These are phyloP conservation scores for Rana temporaria DNA, from an alignment of 2,113 vertebrate species.

Conservation along the genomic window DNA sequence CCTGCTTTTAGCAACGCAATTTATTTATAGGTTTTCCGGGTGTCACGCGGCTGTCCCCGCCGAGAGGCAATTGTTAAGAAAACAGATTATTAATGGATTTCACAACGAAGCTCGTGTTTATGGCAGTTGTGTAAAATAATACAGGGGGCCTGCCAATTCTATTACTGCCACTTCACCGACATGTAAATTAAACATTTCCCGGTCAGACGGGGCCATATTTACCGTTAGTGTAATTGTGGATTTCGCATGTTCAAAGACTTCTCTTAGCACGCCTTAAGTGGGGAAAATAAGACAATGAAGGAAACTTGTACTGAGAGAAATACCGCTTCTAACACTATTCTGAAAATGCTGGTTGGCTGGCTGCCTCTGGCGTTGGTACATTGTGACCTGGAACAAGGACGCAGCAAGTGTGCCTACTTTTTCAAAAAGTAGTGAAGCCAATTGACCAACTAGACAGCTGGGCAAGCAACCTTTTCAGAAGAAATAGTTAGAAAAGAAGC, in stretches of 20 bases:
- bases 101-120: background rate
- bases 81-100: constrained; percentile 44
- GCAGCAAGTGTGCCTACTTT: too few species aligned
- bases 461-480: too few species aligned
- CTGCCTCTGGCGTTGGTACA: too few species aligned
- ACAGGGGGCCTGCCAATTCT: constrained; percentile 26
- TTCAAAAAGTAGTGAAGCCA: too few species aligned
- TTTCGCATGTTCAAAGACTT: background rate
- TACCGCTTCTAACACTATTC: too few species aligned
- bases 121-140: constrained; percentile 11
- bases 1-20: background rate
- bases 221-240: background rate
- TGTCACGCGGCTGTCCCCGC: background rate
- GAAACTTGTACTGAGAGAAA: too few species aligned
- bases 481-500: too few species aligned
- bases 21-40: constrained; percentile 2
- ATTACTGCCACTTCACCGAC: constrained; percentile 16
- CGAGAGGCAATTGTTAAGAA: constrained; percentile 21
- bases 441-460: too few species aligned
- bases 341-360: too few species aligned
- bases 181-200: constrained; percentile 29
- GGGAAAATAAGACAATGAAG: too few species aligned
- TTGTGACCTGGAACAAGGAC: too few species aligned
- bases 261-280: too few species aligned
- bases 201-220: background rate